Base-by-base conservation (phyloP, 1,140 invertebrate genomes). In the Amyelois transitella region DNA sequence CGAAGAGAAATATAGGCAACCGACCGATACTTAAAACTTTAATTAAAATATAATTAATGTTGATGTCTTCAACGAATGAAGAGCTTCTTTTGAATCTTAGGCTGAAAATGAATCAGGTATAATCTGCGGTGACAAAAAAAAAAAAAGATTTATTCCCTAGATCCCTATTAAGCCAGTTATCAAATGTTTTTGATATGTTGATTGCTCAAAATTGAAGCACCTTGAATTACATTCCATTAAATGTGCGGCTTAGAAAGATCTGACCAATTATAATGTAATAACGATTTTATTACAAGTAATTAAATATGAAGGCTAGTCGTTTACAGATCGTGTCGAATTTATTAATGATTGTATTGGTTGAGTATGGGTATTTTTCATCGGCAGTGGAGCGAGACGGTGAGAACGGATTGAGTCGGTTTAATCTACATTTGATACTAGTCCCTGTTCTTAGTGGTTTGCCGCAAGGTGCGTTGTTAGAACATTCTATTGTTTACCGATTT, bases 341-440 rank as follows among this genome's bases (percentile, higher is more conserved):
- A 72, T 60, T 83, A 81, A 86, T 85, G 81, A 74, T 79, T 76
- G 75, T 86, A 85, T 86, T 83, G 80, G 77, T 78, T 80, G 75
- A 76, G 69, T 66, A 78, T 72, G 74, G 72, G 82, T 72, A 71
- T 79, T 69, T 80, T 83, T 82, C 67, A 71, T 60, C 60, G 61
- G 69, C 81, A 65, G 62, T 79, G 69, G 69, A 84, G 75, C 85
- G 85, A 70, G 76, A 75, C 85, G 80, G 73, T 88, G 85, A 81
- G 85, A 88, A 88, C 72, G 55, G 81, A 77, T 82, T 55, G 59
- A 74, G 69, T 78, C 76, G 54, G 72, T 77, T 72, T 75, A 82
- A 77, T 81, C 74, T 82, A 80, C 72, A 81, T 84, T 84, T 81
- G 78, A 81, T 81, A 73, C 74, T 63, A 69, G 77, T 72, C 75